Percentiles rank a stretch among this genome's conserved stretches.
Conservation (phyloP, 1,140 invertebrate genomes). For the Sitophilus oryzae region DNA sequence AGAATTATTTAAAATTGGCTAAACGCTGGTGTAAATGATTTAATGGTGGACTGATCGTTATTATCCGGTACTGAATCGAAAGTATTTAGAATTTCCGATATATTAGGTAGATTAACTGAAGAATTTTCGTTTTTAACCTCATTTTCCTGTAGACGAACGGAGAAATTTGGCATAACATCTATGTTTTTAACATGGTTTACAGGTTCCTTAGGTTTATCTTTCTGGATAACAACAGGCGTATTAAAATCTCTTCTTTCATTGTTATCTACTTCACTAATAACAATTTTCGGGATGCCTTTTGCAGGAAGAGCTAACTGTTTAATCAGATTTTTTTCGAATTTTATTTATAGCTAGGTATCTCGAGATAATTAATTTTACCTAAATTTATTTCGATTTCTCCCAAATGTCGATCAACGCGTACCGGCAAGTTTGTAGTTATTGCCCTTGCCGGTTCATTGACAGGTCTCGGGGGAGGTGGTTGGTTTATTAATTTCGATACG, state of each 20-base stretch:
- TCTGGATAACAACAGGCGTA: slow-evolving; percentile 19
- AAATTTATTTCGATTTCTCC: slow-evolving; percentile 31
- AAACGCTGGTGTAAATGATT: slow-evolving; percentile 11
- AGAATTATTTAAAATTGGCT: slow-evolving; percentile 18
- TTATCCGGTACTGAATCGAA: too few species aligned
- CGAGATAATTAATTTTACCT: slow-evolving; percentile 34
- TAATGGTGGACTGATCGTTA: too few species aligned
- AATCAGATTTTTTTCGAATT: slow-evolving; percentile 7
- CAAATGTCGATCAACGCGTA: neutral
- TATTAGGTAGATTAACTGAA: neutral
- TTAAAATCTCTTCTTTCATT: slow-evolving; percentile 2
- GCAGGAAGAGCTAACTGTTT: neutral
- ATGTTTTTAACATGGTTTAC: too few species aligned
- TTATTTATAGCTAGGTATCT: slow-evolving; percentile 9
- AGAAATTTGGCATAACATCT: slow-evolving; percentile 17
- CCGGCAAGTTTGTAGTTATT: slow-evolving; percentile 11
- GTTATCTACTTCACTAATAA: slow-evolving; percentile 18
- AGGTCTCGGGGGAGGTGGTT: slow-evolving; percentile 47
- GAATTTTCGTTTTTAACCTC: too few species aligned
- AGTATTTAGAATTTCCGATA: neutral
- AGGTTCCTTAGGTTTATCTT: slow-evolving; percentile 8
- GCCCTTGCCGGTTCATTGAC: slow-evolving; percentile 51
- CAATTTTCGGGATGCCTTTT: slow-evolving; percentile 30
- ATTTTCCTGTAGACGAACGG: neutral
- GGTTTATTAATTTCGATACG: slow-evolving; percentile 63